These are phyloP conservation scores for Peromyscus californicus DNA, from an alignment of 2,113 vertebrate species.

Conservation along the genomic window DNA sequence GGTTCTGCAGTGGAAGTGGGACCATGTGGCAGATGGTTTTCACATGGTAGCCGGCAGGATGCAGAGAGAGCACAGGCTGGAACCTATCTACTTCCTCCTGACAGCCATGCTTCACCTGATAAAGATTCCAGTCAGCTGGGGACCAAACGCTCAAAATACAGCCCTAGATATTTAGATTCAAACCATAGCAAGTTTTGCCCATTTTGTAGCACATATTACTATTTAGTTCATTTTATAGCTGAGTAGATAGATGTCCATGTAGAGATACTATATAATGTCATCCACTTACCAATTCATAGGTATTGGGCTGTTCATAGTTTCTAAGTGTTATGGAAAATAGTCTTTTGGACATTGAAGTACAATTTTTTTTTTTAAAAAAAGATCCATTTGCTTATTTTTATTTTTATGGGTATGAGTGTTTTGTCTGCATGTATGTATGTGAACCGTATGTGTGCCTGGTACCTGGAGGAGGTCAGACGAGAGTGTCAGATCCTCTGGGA, in stretches of 20 bases:
- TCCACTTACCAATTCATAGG: background rate
- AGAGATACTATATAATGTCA: background rate
- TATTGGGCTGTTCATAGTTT: background rate
- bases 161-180: background rate
- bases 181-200: background rate
- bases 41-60: background rate
- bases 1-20: background rate
- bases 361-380: background rate
- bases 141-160: background rate
- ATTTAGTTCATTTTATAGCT: slow-evolving; percentile 13
- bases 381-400: background rate
- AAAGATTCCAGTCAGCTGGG: background rate
- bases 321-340: background rate
- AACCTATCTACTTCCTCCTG: background rate
- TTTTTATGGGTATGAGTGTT: background rate
- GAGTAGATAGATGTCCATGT: background rate
- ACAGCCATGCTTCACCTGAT: background rate
- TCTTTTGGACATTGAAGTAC: background rate
- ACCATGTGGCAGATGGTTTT: background rate
- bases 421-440: background rate
- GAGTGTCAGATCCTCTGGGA: background rate
- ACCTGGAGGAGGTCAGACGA: background rate
- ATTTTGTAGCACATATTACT: background rate
- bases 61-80: background rate
- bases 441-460: background rate